Evolutionary conservation across 1,140 invertebrate species (phyloP), one percentile per base, ranked within the genome.

Genomic region (Ooceraea biroi): DNA sequence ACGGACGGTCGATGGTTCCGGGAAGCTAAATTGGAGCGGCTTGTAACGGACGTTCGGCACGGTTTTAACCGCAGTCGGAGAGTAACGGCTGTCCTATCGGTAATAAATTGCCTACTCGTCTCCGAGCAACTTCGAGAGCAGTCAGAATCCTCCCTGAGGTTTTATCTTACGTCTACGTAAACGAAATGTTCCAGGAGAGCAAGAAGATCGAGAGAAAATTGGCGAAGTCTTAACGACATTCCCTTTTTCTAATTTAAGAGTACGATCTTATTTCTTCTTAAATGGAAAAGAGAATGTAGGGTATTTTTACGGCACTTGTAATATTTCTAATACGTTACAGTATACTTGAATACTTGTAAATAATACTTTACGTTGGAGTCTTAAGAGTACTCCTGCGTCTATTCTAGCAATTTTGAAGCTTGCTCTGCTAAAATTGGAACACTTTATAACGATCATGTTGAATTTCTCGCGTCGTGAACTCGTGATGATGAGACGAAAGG

Each of bases 1-100:
- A 17, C 66, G 72, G 61, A 83, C 69, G 69, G 86, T 87, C 85
- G 84, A 86, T 86, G 36, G 11, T 69, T 83, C 10, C 30, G 41
- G 55, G 41, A 78, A 69, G 63, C 46, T 73, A 76, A 87, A 86
- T 87, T 83, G 78, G 84, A 87, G 57, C 85, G 69, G 78, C 50
- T 82, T 50, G 65, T 86, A 87, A 87, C 84, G 84, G 68, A 87
- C 85, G 69, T 83, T 83, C 78, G 85, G 71, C 85, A 85, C 69
- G 78, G 78, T 83, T 86, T 69, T 44, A 48, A 11, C 68, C 52
- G 68, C 50, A 25, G 44, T 86, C 69, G 22, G 41, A 44, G 69
- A 86, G 65, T 86, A 87, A 87, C 85, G 77, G 85, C 44, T 87
- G 80, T 83, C 30, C 68, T 58, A 50, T 76, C 69, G 78, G 74